These are phyloP conservation scores for Paracanthobrama guichenoti DNA, from an alignment of 2,113 vertebrate species.

Conservation along the genomic window DNA sequence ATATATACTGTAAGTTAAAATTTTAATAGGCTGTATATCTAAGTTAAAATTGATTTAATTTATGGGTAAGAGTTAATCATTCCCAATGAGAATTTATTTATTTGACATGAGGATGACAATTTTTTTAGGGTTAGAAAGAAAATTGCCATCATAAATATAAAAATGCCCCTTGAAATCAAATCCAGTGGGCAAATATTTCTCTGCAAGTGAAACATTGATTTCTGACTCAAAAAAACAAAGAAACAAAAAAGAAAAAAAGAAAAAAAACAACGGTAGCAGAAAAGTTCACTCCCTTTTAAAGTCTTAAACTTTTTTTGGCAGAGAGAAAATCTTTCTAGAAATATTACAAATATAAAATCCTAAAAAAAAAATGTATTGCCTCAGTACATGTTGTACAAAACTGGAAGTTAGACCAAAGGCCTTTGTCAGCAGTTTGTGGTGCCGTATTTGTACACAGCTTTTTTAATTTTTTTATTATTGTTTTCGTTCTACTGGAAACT, in stretches of 20 bases:
- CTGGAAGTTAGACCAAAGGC: constrained; percentile 1
- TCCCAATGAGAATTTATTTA: not conserved
- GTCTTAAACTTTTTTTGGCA: not conserved
- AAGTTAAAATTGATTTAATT: too few relatives aligned
- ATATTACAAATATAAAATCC: not conserved
- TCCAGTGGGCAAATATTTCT: not conserved
- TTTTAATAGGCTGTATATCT: too few relatives aligned
- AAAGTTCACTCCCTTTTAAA: constrained; percentile 1
- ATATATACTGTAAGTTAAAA: too few relatives aligned
- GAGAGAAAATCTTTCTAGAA: not conserved
- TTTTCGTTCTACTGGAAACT: constrained; percentile 38
- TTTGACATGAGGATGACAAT: not conserved
- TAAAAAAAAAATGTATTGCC: not conserved
- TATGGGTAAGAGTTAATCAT: not conserved
- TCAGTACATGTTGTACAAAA: constrained; percentile 20
- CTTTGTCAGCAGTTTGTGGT: constrained; percentile 36
- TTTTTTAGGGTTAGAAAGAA: not conserved
- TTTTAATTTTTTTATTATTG: not conserved
- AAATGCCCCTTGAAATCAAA: not conserved
- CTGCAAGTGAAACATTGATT: not conserved
- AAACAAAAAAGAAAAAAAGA: not conserved
- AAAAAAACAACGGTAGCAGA: not conserved
- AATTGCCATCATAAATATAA: not conserved
- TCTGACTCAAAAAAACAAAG: not conserved
- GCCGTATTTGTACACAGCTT: constrained; percentile 25